Conservation (phyloP, 2,113 vertebrate genomes). For the Melanocharis versteri region DNA sequence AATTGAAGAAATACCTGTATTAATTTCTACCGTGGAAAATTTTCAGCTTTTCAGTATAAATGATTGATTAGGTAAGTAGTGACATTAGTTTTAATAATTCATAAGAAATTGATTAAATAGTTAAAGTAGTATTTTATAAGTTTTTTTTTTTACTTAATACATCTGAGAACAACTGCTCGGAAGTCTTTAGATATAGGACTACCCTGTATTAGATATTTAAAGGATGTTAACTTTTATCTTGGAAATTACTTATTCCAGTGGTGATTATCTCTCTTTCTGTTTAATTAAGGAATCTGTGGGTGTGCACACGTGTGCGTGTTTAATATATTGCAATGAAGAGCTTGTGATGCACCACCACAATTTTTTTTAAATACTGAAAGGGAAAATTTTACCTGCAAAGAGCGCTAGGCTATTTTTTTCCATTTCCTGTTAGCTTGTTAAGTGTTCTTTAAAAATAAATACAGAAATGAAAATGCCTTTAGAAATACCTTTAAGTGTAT, state of each 20-base stretch:
- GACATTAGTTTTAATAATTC: slow-evolving; percentile 68
- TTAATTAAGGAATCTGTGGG: background rate
- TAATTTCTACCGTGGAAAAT: slow-evolving; percentile 68
- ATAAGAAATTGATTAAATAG: slow-evolving; percentile 51
- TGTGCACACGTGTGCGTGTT: background rate
- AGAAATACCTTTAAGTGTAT: background rate
- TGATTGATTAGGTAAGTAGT: slow-evolving; percentile 82
- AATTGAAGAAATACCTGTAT: slow-evolving; percentile 69
- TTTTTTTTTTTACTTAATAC: slow-evolving; percentile 45
- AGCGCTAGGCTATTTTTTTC: background rate
- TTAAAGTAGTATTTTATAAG: slow-evolving; percentile 25
- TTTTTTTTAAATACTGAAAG: background rate
- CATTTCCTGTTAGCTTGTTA: background rate
- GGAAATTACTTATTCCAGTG: background rate
- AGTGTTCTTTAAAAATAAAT: background rate
- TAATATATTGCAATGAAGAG: background rate
- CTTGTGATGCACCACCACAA: background rate
- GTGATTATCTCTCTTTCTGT: background rate
- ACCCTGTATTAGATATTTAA: background rate
- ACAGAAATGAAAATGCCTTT: background rate
- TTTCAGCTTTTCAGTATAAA: slow-evolving; percentile 75
- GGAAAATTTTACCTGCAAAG: background rate
- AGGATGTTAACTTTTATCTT: background rate
- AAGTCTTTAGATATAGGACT: slow-evolving; percentile 32
- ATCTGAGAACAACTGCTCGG: background rate